Evolutionary conservation across 2,113 vertebrate genomes (phyloP), one percentile per base, ranked within the genome.

Genomic region (Oceanodroma tethys): DNA sequence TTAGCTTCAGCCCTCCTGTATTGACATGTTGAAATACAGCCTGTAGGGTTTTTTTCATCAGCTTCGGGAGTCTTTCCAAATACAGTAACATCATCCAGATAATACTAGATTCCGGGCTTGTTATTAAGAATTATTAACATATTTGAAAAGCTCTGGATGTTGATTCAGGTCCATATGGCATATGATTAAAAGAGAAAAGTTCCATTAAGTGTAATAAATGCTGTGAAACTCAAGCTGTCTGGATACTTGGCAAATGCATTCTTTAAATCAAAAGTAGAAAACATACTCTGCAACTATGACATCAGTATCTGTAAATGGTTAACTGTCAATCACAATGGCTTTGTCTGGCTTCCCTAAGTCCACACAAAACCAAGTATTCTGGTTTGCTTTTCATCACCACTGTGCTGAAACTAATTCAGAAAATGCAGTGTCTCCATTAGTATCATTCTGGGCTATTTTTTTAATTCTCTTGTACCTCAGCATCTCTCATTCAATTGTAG

Each of bases 391-490:
- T 82, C 82, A 43, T 82, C 34, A 90, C 62, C 34, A 72, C 70
- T 91, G 66, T 75, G 40, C 68, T 91, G 50, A 89, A 82, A 65
- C 43, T 68, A 88, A 90, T 91, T 85, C 86, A 91, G 78, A 70
- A 94, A 96, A 80, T 21, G 22, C 34, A 87, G 48, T 7, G 23
- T 63, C 43, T 91, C 76, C 45, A 62, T 95, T 90, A 84, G 56
- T 16, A 89, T 63, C 52, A 81, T 93, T 90, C 62, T 52, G 53
- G 26, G 34, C 73, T 91, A 56, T 67, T 94, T 91, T 94, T 74
- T 72, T 3, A 84, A 95, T 95, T 90, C 76, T 85, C 78, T 79
- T 72, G 87, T 93, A 91, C 84, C 66, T 93, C 84, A 87, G 81
- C 70, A 82, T 91, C 87, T 85, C 90, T 75, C 58, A 65, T 68